These are phyloP conservation scores for Acanthopagrus latus DNA, from an alignment of 2,797 vertebrate genomes.

Conservation along the genomic window DNA sequence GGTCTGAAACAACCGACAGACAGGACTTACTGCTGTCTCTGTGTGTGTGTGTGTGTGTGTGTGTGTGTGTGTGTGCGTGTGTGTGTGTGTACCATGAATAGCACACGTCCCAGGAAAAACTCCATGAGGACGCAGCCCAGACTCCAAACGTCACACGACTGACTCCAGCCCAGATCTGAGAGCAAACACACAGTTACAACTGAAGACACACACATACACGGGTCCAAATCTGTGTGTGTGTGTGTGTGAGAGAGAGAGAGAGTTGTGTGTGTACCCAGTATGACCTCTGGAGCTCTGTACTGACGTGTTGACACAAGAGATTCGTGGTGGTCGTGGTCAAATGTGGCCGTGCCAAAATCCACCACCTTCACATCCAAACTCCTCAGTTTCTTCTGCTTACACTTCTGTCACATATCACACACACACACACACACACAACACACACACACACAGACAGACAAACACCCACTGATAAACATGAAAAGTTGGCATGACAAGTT, in stretches of 20 bases:
- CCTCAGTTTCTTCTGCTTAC: constrained; percentile 87
- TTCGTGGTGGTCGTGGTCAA: constrained; percentile 94
- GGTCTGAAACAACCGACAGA: constrained; percentile 80
- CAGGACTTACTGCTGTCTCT: too few species aligned
- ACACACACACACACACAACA: constrained; percentile 3
- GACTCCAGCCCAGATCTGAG: constrained; percentile 90
- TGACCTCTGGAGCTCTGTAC: constrained; percentile 95
- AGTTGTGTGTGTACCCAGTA: constrained; percentile 87
- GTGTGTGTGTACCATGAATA: constrained; percentile 85
- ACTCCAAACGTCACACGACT: constrained; percentile 93
- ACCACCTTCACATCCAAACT: constrained; percentile 94
- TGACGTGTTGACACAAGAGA: constrained; percentile 95
- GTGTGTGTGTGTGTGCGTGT: constrained; percentile 7
- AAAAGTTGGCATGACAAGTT: neutral
- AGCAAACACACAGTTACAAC: neutral
- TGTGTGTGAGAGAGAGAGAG: constrained; percentile 1
- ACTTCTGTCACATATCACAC: constrained; percentile 78
- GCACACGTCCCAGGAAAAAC: constrained; percentile 89
- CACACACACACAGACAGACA: too few species aligned
- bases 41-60: constrained; percentile 10
- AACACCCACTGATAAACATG: neutral
- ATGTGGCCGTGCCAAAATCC: constrained; percentile 95
- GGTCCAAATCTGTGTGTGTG: neutral
- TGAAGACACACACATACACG: neutral
- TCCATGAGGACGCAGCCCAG: constrained; percentile 91